Evolutionary conservation across 1,140 invertebrate genomes (phyloP), one percentile per base, ranked within the genome.

Genomic region (Leptinotarsa undecemlineata): DNA sequence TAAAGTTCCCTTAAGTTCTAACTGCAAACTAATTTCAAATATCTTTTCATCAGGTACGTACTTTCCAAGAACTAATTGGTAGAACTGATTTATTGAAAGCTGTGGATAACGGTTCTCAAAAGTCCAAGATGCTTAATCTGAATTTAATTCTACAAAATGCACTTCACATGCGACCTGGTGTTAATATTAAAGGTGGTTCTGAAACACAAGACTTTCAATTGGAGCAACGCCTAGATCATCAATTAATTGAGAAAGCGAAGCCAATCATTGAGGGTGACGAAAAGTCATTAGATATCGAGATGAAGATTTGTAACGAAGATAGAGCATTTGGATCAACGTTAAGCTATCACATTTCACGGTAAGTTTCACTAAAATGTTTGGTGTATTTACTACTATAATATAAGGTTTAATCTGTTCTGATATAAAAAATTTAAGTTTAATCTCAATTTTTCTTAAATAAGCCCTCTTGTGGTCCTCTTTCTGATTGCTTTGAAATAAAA

Each of bases 281-380:
- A 68, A 88, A 90, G 26, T 87, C 87, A 62, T 88, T 96, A 3
- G 88, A 91, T 64, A 91, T 98, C 66, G 88, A 92, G 68, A 92
- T 96, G 90, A 88, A 87, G 48, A 98, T 98, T 76, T 92, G 90
- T 61, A 99, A 99, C 84, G 94, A 96, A 85, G 94, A 95, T 80
- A 88, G 98, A 70, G 92, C 96, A 4, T 99, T 99, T 86, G 95
- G 91, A 11, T 93, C 96, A 2, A 99, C 97, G 1, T 88, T 99
- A 1, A 98, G 96, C 80, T 98, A 99, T 84, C 90, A 96, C 81
- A 96, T 99, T 83, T 95, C 96, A 4, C 92, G 92, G 95, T 96
- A 87, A 89, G 90, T 86, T 23, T 61, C 62, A 1, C 63, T 48
- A n/a, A 57, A 42, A 0, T 42, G 33, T 42, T 42, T 11, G 33